These are phyloP conservation scores for Corythucha ciliata DNA, from an alignment of 2,888 invertebrate species.

Conservation along the genomic window DNA sequence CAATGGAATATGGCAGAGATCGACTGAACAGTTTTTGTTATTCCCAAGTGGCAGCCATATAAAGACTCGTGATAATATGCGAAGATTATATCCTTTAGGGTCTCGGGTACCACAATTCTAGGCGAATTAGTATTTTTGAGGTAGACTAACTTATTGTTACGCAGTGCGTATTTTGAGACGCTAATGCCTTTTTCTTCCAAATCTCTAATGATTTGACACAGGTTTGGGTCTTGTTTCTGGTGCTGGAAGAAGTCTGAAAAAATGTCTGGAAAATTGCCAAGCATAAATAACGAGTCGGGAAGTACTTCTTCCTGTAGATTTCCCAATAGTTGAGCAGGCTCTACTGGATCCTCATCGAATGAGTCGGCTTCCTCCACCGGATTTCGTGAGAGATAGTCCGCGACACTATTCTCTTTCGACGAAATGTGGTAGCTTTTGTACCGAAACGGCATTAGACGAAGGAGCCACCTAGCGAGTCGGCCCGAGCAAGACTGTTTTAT, in stretches of 20 bases:
- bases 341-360: background rate
- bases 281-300: too few species aligned
- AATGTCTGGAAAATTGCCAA: slow-evolving; percentile 8
- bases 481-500: slow-evolving; percentile 4
- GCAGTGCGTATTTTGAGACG: too few species aligned
- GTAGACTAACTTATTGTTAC: too few species aligned
- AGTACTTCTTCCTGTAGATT: slow-evolving; percentile 6
- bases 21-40: background rate
- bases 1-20: slow-evolving; percentile 5
- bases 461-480: slow-evolving; percentile 7
- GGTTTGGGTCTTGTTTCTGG: background rate
- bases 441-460: slow-evolving; percentile 1
- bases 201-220: background rate
- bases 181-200: slow-evolving; percentile 1
- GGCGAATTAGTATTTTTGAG: too few species aligned
- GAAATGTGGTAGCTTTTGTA: slow-evolving; percentile 1
- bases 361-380: background rate
- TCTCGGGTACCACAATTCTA: slow-evolving; percentile 7
- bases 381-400: slow-evolving; percentile 15
- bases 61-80: slow-evolving; percentile 5
- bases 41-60: background rate
- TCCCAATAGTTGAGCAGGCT: background rate
- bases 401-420: background rate
- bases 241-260: slow-evolving; percentile 1
- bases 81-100: slow-evolving; percentile 1